Percentiles rank a stretch among this genome's conserved stretches.
Evolutionary conservation across 2,797 vertebrate species (phyloP).

Genomic region (Esox masquinongy): DNA sequence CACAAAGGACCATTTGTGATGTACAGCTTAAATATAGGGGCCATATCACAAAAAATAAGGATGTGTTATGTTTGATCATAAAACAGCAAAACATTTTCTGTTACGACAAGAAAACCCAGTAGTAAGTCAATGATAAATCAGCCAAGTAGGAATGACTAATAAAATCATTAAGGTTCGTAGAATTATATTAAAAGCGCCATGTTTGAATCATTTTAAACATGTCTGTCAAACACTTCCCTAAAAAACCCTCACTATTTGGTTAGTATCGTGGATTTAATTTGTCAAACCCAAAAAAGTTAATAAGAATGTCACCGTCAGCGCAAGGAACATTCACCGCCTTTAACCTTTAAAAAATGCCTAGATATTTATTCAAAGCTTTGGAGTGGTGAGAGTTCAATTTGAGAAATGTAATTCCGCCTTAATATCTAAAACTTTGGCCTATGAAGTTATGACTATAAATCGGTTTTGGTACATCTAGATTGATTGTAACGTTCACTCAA

Average conservation of each 20-base stretch:
- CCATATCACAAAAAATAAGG: not conserved
- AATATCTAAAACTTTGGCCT: constrained; percentile 28
- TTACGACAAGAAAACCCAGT: not conserved
- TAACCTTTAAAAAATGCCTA: constrained; percentile 58
- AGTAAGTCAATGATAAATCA: not conserved
- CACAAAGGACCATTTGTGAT: not conserved
- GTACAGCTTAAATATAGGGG: not conserved
- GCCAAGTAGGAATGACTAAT: constrained; percentile 27
- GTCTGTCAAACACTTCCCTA: constrained; percentile 65
- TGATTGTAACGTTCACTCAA: not conserved
- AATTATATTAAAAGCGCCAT: constrained; percentile 56
- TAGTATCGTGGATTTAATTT: constrained; percentile 71
- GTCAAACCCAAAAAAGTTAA: constrained; percentile 64
- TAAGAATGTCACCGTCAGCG: constrained; percentile 51
- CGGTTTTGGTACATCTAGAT: constrained; percentile 39
- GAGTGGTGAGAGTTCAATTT: constrained; percentile 30
- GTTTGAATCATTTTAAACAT: constrained; percentile 67
- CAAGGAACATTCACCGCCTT: constrained; percentile 46
- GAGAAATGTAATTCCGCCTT: constrained; percentile 39
- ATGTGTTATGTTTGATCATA: not conserved
- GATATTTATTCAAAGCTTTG: constrained; percentile 48
- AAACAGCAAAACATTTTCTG: not conserved
- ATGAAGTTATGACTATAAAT: constrained; percentile 30
- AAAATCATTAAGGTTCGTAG: constrained; percentile 39
- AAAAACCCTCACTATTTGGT: constrained; percentile 61